phyloP scores from a whole-genome alignment of 1,140 invertebrate genomes.

The Drosophila prosaltans region DNA sequence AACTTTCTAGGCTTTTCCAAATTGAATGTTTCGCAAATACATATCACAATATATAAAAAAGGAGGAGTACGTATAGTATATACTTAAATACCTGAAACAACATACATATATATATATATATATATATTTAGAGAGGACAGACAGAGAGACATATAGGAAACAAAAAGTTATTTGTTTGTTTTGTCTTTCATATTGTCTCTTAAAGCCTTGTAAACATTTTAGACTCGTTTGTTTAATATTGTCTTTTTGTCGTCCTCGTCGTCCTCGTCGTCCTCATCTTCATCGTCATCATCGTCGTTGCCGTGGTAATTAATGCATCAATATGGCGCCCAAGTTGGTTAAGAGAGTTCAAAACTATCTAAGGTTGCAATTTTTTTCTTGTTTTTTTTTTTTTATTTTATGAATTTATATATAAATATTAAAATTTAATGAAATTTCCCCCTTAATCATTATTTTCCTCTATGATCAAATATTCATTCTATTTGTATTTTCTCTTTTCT shows the following conservation, averaged over 20 bases:
- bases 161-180: no score
- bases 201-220: background rate
- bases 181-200: no score
- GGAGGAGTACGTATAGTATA: constrained; percentile 51
- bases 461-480: constrained; percentile 32
- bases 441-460: background rate
- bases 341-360: constrained; percentile 42
- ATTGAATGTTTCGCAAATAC: constrained; percentile 66
- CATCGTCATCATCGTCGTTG: no score
- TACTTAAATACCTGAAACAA: constrained; percentile 22
- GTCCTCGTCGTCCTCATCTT: background rate
- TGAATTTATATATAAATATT: background rate
- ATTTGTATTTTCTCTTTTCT: constrained; percentile 16
- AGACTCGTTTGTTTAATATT: background rate
- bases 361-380: constrained; percentile 25
- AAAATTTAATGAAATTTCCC: background rate
- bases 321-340: constrained; percentile 48
- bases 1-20: constrained; percentile 46
- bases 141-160: constrained; percentile 5
- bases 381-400: constrained; percentile 15
- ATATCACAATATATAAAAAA: constrained; percentile 26
- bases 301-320: no score
- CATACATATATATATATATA: no score
- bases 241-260: background rate
- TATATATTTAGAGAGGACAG: background rate